Evolutionary conservation across 2,888 invertebrate species (phyloP), one percentile per base, ranked within the genome.

Genomic region (Nomada lathburiana): DNA sequence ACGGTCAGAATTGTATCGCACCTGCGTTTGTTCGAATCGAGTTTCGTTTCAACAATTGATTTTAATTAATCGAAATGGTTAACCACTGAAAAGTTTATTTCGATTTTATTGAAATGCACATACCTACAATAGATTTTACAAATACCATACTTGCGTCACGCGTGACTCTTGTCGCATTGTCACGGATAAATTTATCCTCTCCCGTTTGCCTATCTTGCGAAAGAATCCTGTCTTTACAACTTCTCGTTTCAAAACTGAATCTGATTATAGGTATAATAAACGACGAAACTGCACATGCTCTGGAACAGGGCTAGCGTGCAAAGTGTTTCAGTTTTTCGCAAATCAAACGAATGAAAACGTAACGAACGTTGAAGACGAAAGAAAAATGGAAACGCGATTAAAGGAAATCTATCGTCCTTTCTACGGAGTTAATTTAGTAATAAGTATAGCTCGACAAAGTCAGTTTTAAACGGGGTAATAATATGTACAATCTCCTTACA

Each of bases 401-500:
- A 57, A 62, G 42, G 23, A 57, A 71, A 68, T 50, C 55, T 57
- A 62, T 52, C 7, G 23, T 50, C n/a, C 60, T 18, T 50, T 20
- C 47, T 44, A 36, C 18, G 50, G 57, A n/a, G 36, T 42, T 10
- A 36, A 76, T 62, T 26, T 63, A 42, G 29, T 65, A 16, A n/a
- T 59, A 79, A 36, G 18, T 47, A 26, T 50, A 76, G 70, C 81
- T 76, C 76, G 77, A 83, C 76, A 73, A 74, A 80, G 76, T 88
- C 86, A 89, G 85, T 88, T 90, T 89, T 83, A 87, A 91, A 90
- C 76, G 57, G 86, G 88, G 87, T 76, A 81, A 80, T 90, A 80
- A 80, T 90, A 88, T 90, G 86, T 91, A 91, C 90, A 90, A 64
- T 82, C 77, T 87, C 87, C 76, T 82, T 82, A 77, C 50, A 81